A percentile compares a stretch with the other conserved stretches of the same genome.
phyloP scores from a whole-genome alignment of 2,113 vertebrate genomes.

The Sapajus apella region DNA sequence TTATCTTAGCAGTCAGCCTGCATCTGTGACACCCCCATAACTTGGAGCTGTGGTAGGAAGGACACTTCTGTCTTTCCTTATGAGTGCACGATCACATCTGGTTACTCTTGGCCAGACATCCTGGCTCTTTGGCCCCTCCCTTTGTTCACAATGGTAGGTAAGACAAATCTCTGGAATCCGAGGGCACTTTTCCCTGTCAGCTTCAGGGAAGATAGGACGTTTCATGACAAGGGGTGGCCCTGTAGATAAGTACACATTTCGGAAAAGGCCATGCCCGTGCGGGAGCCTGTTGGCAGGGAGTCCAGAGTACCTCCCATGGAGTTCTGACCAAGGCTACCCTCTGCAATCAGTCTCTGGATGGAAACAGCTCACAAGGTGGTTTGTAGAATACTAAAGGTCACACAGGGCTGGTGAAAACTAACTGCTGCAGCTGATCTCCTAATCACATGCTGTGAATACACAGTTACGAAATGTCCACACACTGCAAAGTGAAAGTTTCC shows the following conservation, averaged over 20 bases:
- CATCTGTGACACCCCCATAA: neutral
- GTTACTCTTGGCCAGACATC: neutral
- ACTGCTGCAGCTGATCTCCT: neutral
- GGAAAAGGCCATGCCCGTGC: neutral
- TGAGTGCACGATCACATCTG: neutral
- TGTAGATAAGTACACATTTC: no score
- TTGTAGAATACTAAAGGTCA: neutral
- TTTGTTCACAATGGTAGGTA: no score
- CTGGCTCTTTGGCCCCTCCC: neutral
- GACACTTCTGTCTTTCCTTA: neutral
- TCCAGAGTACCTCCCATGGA: no score
- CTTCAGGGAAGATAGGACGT: neutral
- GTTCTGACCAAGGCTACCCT: neutral
- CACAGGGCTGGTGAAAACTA: neutral
- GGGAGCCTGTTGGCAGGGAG: neutral
- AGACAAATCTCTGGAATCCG: neutral
- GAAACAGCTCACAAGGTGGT: neutral
- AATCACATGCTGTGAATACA: neutral
- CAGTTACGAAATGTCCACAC: neutral
- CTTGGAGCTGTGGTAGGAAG: neutral
- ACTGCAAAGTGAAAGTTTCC: neutral
- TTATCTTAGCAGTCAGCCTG: neutral
- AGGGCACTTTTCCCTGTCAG: neutral
- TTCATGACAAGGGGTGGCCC: neutral
- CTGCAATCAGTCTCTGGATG: neutral